These are phyloP conservation scores for Macrophya alboannulata DNA, from an alignment of 2,888 invertebrate species.

Conservation along the genomic window DNA sequence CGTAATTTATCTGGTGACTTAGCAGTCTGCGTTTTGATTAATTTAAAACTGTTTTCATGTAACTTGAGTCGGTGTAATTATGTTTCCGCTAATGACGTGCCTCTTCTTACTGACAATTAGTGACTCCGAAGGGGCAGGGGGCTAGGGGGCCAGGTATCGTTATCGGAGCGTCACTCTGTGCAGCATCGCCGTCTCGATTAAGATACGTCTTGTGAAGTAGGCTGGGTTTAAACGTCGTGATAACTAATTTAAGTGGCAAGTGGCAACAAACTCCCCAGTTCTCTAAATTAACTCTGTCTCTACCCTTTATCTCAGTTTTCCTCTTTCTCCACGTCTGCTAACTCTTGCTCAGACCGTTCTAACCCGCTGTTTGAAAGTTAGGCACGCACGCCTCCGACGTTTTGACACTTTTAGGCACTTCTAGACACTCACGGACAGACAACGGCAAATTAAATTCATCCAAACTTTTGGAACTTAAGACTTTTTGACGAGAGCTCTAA, in stretches of 20 bases:
- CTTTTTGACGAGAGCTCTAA: slow-evolving; percentile 25
- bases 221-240: slow-evolving; percentile 35
- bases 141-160: slow-evolving; percentile 9
- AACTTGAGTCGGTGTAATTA: slow-evolving; percentile 6
- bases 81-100: neutral
- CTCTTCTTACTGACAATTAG: slow-evolving; percentile 28
- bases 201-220: slow-evolving; percentile 34
- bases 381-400: slow-evolving; percentile 48
- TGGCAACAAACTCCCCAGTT: slow-evolving; percentile 46
- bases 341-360: slow-evolving; percentile 22
- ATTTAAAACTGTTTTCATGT: slow-evolving; percentile 11
- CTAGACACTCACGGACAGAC: slow-evolving; percentile 52
- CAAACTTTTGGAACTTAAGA: slow-evolving; percentile 45
- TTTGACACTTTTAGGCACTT: slow-evolving; percentile 55
- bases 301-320: slow-evolving; percentile 32
- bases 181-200: slow-evolving; percentile 10
- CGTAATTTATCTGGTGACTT: neutral
- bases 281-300: slow-evolving; percentile 40
- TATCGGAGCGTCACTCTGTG: slow-evolving; percentile 28
- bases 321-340: slow-evolving; percentile 17
- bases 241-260: slow-evolving; percentile 52
- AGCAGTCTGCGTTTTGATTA: neutral
- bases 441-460: slow-evolving; percentile 55
- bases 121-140: neutral
- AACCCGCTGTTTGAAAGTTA: slow-evolving; percentile 53